phyloP scores from a whole-genome alignment of 2,888 invertebrate species.

The Chesias legatella region DNA sequence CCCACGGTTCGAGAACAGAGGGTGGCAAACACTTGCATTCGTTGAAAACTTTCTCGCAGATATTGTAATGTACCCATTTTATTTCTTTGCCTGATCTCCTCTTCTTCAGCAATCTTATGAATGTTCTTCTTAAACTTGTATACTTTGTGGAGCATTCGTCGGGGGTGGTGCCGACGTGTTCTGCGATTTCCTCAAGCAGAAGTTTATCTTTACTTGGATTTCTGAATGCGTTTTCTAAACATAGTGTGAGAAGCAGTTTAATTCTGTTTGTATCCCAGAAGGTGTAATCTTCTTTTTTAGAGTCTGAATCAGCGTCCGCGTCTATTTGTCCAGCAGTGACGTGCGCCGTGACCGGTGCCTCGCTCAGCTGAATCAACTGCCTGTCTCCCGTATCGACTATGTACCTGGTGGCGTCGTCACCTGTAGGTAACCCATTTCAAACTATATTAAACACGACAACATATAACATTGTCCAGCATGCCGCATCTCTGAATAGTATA shows the following conservation, averaged over 20 bases:
- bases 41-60: slow-evolving; percentile 66
- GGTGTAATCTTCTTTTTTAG: slow-evolving; percentile 43
- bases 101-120: slow-evolving; percentile 64
- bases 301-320: slow-evolving; percentile 26
- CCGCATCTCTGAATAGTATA: too few relatives aligned
- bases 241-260: slow-evolving; percentile 55
- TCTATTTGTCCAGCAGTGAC: slow-evolving; percentile 25
- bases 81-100: slow-evolving; percentile 61
- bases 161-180: slow-evolving; percentile 48
- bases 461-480: too few relatives aligned
- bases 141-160: slow-evolving; percentile 66
- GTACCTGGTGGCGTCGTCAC: slow-evolving; percentile 54
- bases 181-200: slow-evolving; percentile 55
- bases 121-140: slow-evolving; percentile 61
- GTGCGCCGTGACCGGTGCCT: slow-evolving; percentile 36
- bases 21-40: slow-evolving; percentile 56
- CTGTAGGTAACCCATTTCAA: slow-evolving; percentile 30
- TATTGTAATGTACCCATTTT: slow-evolving; percentile 65
- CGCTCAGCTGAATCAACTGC: slow-evolving; percentile 56
- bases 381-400: slow-evolving; percentile 54
- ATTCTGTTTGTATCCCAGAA: slow-evolving; percentile 69
- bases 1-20: slow-evolving; percentile 60
- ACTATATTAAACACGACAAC: too few relatives aligned
- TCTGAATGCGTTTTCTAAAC: slow-evolving; percentile 52
- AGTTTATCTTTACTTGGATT: slow-evolving; percentile 46